Evolutionary conservation across 1,140 invertebrate species (phyloP).

Genomic region (Apis cerana): DNA sequence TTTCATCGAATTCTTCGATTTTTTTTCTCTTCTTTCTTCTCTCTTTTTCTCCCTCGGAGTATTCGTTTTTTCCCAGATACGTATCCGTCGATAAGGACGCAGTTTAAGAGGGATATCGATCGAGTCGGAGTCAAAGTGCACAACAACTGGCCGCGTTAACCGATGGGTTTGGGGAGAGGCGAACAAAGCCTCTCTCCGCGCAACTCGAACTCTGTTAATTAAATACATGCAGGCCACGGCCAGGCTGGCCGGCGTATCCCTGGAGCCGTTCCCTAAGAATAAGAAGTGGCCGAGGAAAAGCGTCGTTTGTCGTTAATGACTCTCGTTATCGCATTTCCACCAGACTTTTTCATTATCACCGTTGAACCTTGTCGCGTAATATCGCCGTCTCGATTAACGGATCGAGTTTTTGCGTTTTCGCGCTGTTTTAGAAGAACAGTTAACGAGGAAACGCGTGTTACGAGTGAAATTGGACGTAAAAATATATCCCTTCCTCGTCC

Average conservation of each 20-base stretch:
- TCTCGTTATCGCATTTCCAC: constrained; percentile 26
- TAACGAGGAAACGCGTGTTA: too few relatives aligned
- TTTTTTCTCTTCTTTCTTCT: too few relatives aligned
- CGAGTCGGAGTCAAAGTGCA: neutral
- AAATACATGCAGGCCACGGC: neutral
- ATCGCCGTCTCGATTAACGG: neutral
- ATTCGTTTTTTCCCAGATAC: too few relatives aligned
- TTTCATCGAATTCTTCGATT: too few relatives aligned
- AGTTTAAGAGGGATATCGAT: neutral
- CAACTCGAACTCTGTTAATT: constrained; percentile 27
- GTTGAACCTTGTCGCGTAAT: neutral
- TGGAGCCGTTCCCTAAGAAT: neutral
- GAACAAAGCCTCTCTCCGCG: neutral
- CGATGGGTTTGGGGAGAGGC: neutral
- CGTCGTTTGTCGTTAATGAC: constrained; percentile 31
- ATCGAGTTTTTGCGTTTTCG: neutral
- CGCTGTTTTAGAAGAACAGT: neutral
- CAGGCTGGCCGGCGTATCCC: too few relatives aligned
- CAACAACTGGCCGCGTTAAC: neutral
- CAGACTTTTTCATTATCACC: constrained; percentile 20
- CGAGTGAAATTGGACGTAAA: too few relatives aligned
- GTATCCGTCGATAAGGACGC: neutral
- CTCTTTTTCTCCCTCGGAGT: too few relatives aligned
- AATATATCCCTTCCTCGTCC: too few relatives aligned
- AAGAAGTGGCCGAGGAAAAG: constrained; percentile 13